Evolutionary conservation across 1,140 invertebrate genomes (phyloP).

Genomic region (Drosophila dunni): DNA sequence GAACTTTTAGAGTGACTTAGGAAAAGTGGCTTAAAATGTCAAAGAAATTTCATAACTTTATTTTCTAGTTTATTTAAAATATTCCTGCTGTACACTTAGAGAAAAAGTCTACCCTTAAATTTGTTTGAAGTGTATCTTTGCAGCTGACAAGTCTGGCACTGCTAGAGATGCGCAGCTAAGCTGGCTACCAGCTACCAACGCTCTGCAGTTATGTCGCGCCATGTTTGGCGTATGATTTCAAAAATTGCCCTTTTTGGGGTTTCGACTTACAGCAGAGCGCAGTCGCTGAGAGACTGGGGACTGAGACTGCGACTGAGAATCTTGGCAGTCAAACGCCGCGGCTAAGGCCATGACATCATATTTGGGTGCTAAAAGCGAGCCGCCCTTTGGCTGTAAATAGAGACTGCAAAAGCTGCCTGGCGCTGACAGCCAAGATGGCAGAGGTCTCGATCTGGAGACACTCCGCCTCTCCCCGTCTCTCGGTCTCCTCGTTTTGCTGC

Average conservation of each 20-base stretch:
- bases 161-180: constrained; percentile 23
- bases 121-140: neutral
- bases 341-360: constrained; percentile 79
- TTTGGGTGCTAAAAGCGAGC: constrained; percentile 82
- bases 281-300: neutral
- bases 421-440: constrained; percentile 58
- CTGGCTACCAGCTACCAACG: constrained; percentile 1
- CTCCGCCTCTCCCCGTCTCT: constrained; percentile 5
- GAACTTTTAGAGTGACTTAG: too few relatives aligned
- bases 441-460: constrained; percentile 22
- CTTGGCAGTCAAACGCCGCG: constrained; percentile 16
- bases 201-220: constrained; percentile 76
- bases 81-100: too few relatives aligned
- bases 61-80: too few relatives aligned
- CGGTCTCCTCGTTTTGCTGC: neutral
- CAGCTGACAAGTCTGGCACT: constrained; percentile 5
- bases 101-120: too few relatives aligned
- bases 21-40: too few relatives aligned
- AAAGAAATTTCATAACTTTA: too few relatives aligned
- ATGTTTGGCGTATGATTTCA: constrained; percentile 83
- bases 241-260: constrained; percentile 83
- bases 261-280: constrained; percentile 68
- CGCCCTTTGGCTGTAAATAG: constrained; percentile 71
- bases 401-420: constrained; percentile 67
- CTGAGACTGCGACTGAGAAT: constrained; percentile 3